These are phyloP conservation scores for Diloba caeruleocephala DNA, from an alignment of 2,888 invertebrate genomes.

Conservation along the genomic window DNA sequence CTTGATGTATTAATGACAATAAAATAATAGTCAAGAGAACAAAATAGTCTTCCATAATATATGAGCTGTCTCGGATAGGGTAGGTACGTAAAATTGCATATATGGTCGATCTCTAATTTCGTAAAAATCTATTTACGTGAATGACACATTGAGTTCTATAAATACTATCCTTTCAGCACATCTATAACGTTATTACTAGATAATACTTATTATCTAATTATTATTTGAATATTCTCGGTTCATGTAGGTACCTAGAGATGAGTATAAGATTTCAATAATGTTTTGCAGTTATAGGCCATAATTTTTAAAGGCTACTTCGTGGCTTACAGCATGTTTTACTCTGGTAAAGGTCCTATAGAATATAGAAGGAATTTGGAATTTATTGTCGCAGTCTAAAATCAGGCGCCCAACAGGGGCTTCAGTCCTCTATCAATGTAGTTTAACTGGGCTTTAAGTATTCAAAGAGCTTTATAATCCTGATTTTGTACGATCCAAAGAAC, in stretches of 20 bases:
- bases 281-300: constrained; percentile 2
- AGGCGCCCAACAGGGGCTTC: neutral
- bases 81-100: too few species aligned
- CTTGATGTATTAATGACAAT: neutral
- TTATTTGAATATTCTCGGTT: constrained; percentile 2
- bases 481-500: constrained; percentile 45
- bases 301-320: neutral
- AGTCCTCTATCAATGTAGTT: too few species aligned
- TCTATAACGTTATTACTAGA: too few species aligned
- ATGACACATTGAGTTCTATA: too few species aligned
- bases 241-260: neutral
- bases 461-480: neutral
- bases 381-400: neutral
- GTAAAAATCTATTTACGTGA: too few species aligned
- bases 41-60: too few species aligned
- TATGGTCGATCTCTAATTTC: too few species aligned
- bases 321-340: neutral
- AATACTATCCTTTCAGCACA: too few species aligned
- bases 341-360: neutral
- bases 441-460: neutral
- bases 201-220: too few species aligned
- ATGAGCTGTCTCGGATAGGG: too few species aligned
- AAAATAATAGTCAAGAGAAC: neutral
- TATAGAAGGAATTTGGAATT: neutral
- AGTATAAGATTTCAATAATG: neutral